These are phyloP conservation scores for Ornithoptera alexandrae DNA, from an alignment of 2,888 invertebrate genomes.

Conservation along the genomic window DNA sequence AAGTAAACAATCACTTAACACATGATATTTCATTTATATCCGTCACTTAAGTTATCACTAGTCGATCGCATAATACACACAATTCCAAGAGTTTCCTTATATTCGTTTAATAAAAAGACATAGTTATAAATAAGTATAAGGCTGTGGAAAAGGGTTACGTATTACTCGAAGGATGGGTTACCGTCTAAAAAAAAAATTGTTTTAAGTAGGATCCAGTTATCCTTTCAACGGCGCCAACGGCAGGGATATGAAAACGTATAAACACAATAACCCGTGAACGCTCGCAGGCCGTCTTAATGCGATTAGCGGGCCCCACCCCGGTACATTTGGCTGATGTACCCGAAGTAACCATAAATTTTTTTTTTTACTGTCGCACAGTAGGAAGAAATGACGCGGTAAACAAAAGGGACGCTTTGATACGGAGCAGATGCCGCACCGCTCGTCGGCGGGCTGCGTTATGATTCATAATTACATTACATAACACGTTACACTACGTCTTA, in stretches of 20 bases:
- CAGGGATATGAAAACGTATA: slow-evolving; percentile 63
- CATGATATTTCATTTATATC: too few relatives aligned
- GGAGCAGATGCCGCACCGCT: slow-evolving; percentile 48
- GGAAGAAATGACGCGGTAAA: slow-evolving; percentile 70
- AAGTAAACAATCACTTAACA: too few relatives aligned
- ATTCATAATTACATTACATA: slow-evolving; percentile 15
- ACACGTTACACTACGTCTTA: too few relatives aligned
- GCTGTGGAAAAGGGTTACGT: too few relatives aligned
- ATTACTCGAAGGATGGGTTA: background rate
- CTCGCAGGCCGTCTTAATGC: slow-evolving; percentile 67
- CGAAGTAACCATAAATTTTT: slow-evolving; percentile 69
- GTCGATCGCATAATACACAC: too few relatives aligned
- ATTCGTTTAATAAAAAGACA: too few relatives aligned
- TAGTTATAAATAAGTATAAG: too few relatives aligned
- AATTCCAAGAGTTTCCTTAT: too few relatives aligned
- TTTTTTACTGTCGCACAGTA: slow-evolving; percentile 69
- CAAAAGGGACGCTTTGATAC: slow-evolving; percentile 62
- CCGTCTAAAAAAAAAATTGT: background rate
- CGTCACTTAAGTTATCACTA: too few relatives aligned
- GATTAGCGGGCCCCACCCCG: slow-evolving; percentile 47
- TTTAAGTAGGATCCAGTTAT: slow-evolving; percentile 38
- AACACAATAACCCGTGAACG: slow-evolving; percentile 74
- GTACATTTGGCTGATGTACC: slow-evolving; percentile 56
- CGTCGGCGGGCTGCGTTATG: slow-evolving; percentile 7
- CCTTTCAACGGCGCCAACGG: slow-evolving; percentile 49